Percentiles rank a stretch among this genome's conserved stretches.
phyloP scores from a whole-genome alignment of 2,113 vertebrate species.

The Todiramphus saurophagus region DNA sequence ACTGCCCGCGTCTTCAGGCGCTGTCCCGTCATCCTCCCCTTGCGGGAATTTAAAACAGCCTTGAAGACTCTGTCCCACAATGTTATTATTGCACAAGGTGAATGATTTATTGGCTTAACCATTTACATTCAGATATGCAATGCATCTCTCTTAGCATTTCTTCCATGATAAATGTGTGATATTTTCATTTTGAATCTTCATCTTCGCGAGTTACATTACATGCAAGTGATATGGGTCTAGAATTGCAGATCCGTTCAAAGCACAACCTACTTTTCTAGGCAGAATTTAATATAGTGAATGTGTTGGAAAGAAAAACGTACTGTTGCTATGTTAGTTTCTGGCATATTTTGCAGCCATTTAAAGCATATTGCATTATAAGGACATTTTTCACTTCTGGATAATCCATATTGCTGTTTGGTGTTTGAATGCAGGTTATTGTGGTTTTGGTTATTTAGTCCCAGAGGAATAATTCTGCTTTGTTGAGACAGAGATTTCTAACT shows the following conservation, averaged over 20 bases:
- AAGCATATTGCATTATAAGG: neutral
- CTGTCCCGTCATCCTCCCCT: neutral
- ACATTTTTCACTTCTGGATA: neutral
- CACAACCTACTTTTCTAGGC: neutral
- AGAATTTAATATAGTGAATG: neutral
- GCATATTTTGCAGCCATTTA: neutral
- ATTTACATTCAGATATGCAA: neutral
- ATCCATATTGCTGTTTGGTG: neutral
- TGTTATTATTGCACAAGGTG: neutral
- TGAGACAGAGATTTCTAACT: neutral
- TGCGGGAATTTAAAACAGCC: neutral
- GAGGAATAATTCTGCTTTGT: neutral
- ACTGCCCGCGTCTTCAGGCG: neutral
- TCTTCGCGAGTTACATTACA: neutral
- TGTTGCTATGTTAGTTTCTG: neutral
- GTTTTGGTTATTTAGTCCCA: neutral
- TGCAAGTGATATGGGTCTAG: neutral
- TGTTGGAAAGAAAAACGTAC: neutral
- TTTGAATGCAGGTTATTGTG: neutral
- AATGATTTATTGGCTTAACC: slow-evolving; percentile 6
- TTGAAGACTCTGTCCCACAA: neutral
- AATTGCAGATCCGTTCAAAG: neutral
- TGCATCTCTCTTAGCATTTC: neutral
- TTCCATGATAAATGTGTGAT: neutral
- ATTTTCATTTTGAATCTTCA: neutral